Evolutionary conservation across 2,113 vertebrate species (phyloP).

Genomic region (rat (Rattus norvegicus)): DNA sequence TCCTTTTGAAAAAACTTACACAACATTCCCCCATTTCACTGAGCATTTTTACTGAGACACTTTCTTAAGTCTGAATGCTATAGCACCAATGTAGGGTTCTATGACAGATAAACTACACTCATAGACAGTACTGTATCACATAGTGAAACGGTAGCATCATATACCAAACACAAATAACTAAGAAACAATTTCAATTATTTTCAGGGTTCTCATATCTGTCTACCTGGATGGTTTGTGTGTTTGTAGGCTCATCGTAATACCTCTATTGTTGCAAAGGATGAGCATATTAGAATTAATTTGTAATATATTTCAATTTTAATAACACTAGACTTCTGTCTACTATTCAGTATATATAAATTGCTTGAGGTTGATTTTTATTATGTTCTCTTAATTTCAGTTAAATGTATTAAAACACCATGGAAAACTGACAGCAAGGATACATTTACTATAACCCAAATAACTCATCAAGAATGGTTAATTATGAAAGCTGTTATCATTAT

Average conservation of each 20-base stretch:
- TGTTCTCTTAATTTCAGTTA: not conserved
- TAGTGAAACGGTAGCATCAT: not conserved
- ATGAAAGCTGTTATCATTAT: constrained; percentile 14
- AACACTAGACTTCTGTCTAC: not conserved
- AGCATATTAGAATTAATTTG: not conserved
- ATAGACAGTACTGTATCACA: accelerated
- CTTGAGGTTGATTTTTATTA: not conserved
- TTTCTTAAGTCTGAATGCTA: not conserved
- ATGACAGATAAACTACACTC: too few relatives aligned
- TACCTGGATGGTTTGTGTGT: not conserved
- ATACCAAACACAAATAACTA: not conserved
- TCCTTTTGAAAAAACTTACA: not conserved
- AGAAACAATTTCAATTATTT: not conserved
- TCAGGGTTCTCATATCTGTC: not conserved
- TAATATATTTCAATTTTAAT: constrained; percentile 14
- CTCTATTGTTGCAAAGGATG: not conserved
- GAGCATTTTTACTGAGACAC: not conserved
- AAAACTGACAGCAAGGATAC: constrained; percentile 13
- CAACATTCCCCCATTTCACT: accelerated
- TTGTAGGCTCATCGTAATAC: not conserved
- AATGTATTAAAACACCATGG: not conserved
- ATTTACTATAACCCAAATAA: constrained; percentile 64
- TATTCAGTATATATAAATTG: not conserved
- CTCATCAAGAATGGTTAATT: constrained; percentile 35
- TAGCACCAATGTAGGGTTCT: accelerated